phyloP scores from a whole-genome alignment of 2,113 vertebrate species.

The Amblyopsis rosae region DNA sequence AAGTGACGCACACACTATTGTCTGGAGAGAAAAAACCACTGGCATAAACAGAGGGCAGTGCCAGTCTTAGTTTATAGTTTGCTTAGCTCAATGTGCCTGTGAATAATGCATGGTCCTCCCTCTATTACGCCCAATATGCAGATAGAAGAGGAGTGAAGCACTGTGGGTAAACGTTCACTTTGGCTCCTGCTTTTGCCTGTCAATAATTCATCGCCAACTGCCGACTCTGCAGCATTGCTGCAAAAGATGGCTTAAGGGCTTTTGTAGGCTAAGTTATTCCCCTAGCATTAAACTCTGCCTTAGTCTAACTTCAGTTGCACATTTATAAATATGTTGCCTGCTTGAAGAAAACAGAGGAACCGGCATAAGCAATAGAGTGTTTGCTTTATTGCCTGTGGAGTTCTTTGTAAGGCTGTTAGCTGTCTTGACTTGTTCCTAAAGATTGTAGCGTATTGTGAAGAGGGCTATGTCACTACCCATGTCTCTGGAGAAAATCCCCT shows the following conservation, averaged over 20 bases:
- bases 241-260: neutral
- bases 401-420: too few species aligned
- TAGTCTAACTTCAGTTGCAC: neutral
- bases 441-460: too few species aligned
- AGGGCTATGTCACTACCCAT: too few species aligned
- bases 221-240: constrained; percentile 41
- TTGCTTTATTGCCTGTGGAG: neutral
- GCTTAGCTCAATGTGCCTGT: constrained; percentile 21
- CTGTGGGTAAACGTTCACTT: constrained; percentile 63
- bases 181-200: constrained; percentile 50
- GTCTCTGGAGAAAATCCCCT: too few species aligned
- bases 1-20: neutral
- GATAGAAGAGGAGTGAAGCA: constrained; percentile 28
- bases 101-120: constrained; percentile 54
- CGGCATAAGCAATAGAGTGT: neutral
- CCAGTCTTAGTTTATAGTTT: constrained; percentile 15
- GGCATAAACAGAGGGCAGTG: neutral
- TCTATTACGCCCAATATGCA: constrained; percentile 17
- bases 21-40: neutral
- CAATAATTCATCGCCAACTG: constrained; percentile 66
- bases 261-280: constrained; percentile 8
- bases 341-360: constrained; percentile 1
- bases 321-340: neutral
- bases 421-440: too few species aligned
- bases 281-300: constrained; percentile 37